Base-by-base conservation (phyloP, 1,140 invertebrate genomes). In the Apis laboriosa region DNA sequence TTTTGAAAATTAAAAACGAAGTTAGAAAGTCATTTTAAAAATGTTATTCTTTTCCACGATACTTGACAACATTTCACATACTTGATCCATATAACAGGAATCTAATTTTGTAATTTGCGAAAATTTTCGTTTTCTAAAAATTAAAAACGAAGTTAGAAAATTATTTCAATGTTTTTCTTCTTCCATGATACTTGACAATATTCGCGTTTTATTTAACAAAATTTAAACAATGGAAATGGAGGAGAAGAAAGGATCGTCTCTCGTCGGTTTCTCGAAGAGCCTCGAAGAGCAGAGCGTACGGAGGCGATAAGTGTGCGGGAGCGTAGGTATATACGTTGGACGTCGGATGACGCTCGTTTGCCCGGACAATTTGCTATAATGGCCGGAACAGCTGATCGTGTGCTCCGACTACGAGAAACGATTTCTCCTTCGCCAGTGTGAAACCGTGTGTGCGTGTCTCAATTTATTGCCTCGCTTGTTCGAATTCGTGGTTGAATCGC, bases 321-420 rank as follows among this genome's bases (percentile, higher is more conserved):
- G 80, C 73, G 80, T 83, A 83, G 80, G 73, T 83, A 77, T 61
- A 77, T 4, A 77, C n/a, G 74, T 70, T 34, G 74, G 80, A 70
- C 56, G 74, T 83, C 80, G 74, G 80, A 83, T 83, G 80, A 77
- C 74, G 80, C 80, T 83, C 80, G 80, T 83, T 83, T 83, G 80
- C 80, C 58, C 28, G 49, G 80, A 55, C 80, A 83, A 83, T 77
- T 83, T 83, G 80, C 9, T 19, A 56, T 83, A 83, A 77, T 66
- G 70, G 17, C 80, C 73, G 80, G 74, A 83, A 83, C 80, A 84
- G 73, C 77, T 84, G 82, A 71, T 84, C 75, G 34, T 71, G 82
- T 75, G 53, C 34, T 55, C 60, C 55, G 34, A 80, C 83, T 81
- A 77, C 74, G 80, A 77, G 73, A 68, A 71, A 66, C 61, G 34